These are phyloP conservation scores for Melanotaenia maccullochi DNA, from an alignment of 2,797 vertebrate genomes.

Conservation along the genomic window DNA sequence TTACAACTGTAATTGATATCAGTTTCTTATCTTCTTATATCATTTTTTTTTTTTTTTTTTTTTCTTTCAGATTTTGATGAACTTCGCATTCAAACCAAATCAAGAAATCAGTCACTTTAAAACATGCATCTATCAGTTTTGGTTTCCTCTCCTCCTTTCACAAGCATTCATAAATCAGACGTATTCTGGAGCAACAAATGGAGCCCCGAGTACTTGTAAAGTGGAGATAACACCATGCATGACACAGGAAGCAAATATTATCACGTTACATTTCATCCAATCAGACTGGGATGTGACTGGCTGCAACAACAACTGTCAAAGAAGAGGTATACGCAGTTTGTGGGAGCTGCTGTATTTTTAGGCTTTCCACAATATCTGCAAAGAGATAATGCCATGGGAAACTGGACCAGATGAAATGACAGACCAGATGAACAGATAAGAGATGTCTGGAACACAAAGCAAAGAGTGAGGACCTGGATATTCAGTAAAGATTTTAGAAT, in stretches of 20 bases:
- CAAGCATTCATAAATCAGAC: not conserved
- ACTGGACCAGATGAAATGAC: constrained; percentile 19
- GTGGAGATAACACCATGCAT: constrained; percentile 6
- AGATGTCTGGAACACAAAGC: constrained; percentile 11
- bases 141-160: not conserved
- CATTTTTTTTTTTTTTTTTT: not conserved
- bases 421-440: constrained; percentile 27
- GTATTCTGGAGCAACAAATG: not conserved
- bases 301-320: constrained; percentile 19
- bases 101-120: not conserved
- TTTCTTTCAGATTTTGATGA: not conserved
- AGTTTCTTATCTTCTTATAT: not conserved
- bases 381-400: constrained; percentile 42
- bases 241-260: constrained; percentile 20
- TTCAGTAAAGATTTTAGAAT: constrained; percentile 2
- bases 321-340: constrained; percentile 10
- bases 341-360: constrained; percentile 50
- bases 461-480: not conserved
- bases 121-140: not conserved
- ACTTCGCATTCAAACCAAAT: not conserved
- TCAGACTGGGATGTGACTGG: constrained; percentile 34
- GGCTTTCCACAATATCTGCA: constrained; percentile 32
- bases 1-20: no score
- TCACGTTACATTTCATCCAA: constrained; percentile 14
- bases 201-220: constrained; percentile 4